Evolutionary conservation across 2,113 vertebrate genomes (phyloP), one percentile per base, ranked within the genome.

Genomic region (Dryoscopus gambensis): DNA sequence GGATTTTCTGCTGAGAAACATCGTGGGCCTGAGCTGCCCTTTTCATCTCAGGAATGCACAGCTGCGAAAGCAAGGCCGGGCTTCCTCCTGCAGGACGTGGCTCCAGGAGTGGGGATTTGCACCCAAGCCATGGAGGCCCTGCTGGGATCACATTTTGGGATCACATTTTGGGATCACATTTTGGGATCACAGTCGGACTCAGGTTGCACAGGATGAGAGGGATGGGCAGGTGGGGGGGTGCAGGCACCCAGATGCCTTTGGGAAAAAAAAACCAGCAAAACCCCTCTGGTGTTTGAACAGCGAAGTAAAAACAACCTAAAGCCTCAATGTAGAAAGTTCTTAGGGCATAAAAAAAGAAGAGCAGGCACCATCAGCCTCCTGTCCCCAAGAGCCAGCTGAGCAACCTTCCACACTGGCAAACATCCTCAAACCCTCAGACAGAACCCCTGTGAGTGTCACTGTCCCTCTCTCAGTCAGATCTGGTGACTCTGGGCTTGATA

Each of bases 41-140:
- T 85, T 67, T 28, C 84, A 69, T 20, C 83, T 24, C 59, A 67
- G 92, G 96, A 97, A 96, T 90, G 93, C 84, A 82, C 95, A 96
- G 96, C 96, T 97, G 95, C 1, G 2, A 42, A 44, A 86, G 77
- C 1, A 35, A 92, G 90, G 67, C 31, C 30, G 13, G 10, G 8
- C 19, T 15, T 87, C 75, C 55, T 57, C 91, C 5, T 15, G 69
- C 57, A 62, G 53, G 49, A 81, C 1, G 1, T 4, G 49, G 83
- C 79, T 90, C 55, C 62, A 69, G 73, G 31, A 88, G 33, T 1
- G 18, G 6, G 30, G 73, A 68, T 60, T 71, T 55, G 63, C 11
- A 28, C 47, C 88, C 55, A 21, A 27, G 67, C 13, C 10, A 0
- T 24, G 7, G 20, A 11, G 49, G 56, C 28, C 39, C 37, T 0